phyloP scores from a whole-genome alignment of 2,888 invertebrate genomes.

The Himalopsyche tibetana region DNA sequence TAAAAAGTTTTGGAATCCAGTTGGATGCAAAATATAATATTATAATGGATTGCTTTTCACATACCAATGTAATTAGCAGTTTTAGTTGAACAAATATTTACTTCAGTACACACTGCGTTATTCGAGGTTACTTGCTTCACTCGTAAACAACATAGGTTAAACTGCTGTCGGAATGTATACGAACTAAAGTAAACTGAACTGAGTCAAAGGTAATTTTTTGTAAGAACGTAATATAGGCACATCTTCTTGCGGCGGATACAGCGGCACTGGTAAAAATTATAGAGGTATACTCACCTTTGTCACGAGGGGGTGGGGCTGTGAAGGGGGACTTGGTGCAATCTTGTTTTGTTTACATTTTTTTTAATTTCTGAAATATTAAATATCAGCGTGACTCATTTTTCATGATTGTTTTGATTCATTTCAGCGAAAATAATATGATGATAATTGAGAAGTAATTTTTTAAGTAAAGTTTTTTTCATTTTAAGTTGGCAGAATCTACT shows the following conservation, averaged over 20 bases:
- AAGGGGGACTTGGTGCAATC: neutral
- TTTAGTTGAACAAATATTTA: conserved; percentile 15
- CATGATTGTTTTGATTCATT: no score
- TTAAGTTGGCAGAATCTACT: no score
- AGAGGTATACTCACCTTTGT: neutral
- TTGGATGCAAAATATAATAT: neutral
- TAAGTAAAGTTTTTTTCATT: no score
- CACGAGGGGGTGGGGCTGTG: neutral
- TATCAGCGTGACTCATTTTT: no score
- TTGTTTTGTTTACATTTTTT: conserved; percentile 37
- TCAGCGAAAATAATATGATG: no score
- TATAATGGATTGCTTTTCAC: neutral
- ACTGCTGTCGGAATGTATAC: conserved; percentile 2
- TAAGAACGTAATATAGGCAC: neutral
- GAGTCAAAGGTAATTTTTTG: neutral
- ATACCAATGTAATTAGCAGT: conserved; percentile 20
- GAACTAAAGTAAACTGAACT: conserved; percentile 14
- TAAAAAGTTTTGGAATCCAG: neutral
- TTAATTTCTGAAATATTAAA: neutral
- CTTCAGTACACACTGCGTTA: conserved; percentile 14
- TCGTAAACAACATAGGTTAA: neutral
- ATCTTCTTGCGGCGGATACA: neutral
- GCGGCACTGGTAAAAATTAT: neutral
- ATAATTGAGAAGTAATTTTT: no score
- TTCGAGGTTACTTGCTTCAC: neutral